Percentiles rank a stretch among this genome's conserved stretches.
Evolutionary conservation across 1,140 invertebrate species (phyloP).

Genomic region (Holotrichia oblita): DNA sequence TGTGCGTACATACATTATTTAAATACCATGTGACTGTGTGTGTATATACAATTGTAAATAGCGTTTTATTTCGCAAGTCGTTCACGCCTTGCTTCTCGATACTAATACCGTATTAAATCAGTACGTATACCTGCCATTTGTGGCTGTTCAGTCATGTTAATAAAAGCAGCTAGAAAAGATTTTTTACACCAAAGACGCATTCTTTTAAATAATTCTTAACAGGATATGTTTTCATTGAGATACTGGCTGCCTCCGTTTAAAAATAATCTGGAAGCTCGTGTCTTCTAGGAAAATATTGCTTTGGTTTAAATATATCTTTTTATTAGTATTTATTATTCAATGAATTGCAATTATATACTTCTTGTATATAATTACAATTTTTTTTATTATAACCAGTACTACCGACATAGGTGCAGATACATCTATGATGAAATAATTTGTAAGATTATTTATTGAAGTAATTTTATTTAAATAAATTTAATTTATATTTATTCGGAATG

Average conservation of each 20-base stretch:
- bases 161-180: too few relatives aligned
- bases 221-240: too few relatives aligned
- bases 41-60: constrained; percentile 34
- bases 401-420: neutral
- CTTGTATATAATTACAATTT: too few relatives aligned
- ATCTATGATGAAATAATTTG: neutral
- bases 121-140: neutral
- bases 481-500: constrained; percentile 10
- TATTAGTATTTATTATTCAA: neutral
- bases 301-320: neutral
- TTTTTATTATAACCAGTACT: too few relatives aligned
- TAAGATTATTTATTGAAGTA: constrained; percentile 26
- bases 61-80: constrained; percentile 15
- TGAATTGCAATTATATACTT: too few relatives aligned
- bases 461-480: constrained; percentile 23
- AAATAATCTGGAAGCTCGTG: too few relatives aligned
- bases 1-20: neutral
- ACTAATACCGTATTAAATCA: constrained; percentile 10
- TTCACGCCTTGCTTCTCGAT: neutral
- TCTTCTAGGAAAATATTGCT: too few relatives aligned
- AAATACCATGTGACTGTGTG: constrained; percentile 17
- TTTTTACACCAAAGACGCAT: too few relatives aligned
- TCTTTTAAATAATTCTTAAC: too few relatives aligned
- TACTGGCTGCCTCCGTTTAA: too few relatives aligned
- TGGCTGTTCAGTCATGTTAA: constrained; percentile 3